These are phyloP conservation scores for Gryllus bimaculatus DNA, from an alignment of 1,140 invertebrate species.

Conservation along the genomic window DNA sequence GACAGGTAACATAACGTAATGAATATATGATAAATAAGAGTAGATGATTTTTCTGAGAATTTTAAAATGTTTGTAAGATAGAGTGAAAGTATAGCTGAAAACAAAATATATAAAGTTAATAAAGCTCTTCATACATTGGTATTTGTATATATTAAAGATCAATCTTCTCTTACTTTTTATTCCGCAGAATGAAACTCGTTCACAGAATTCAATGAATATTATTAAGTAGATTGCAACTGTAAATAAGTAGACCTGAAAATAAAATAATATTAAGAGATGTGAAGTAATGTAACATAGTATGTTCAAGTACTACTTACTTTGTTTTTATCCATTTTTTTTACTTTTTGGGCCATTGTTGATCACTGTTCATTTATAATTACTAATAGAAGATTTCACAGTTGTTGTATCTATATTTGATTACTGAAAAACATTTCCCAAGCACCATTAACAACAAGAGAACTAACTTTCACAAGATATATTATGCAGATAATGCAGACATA, in stretches of 20 bases:
- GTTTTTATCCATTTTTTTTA: too few species aligned
- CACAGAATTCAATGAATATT: constrained; percentile 91
- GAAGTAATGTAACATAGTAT: too few species aligned
- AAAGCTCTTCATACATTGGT: not conserved
- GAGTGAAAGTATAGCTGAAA: constrained; percentile 69
- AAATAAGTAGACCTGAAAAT: constrained; percentile 63
- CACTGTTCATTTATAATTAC: too few species aligned
- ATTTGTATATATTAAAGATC: not conserved
- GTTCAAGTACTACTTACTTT: too few species aligned
- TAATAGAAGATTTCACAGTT: too few species aligned
- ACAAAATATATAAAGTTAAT: constrained; percentile 11
- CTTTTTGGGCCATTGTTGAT: too few species aligned
- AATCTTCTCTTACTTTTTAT: constrained; percentile 72
- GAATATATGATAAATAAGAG: constrained; percentile 74
- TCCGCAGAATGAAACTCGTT: constrained; percentile 92
- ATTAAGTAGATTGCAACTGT: constrained; percentile 91
- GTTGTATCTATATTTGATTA: too few species aligned
- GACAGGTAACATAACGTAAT: constrained; percentile 75
- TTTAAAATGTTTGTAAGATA: constrained; percentile 62
- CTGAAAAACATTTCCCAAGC: too few species aligned
- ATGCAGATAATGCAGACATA: too few species aligned
- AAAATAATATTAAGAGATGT: constrained; percentile 16
- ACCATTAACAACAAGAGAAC: too few species aligned
- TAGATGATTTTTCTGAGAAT: constrained; percentile 55
- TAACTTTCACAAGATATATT: too few species aligned